These are phyloP conservation scores for Scrobipalpa atriplicella DNA, from an alignment of 2,888 invertebrate species.

Conservation along the genomic window DNA sequence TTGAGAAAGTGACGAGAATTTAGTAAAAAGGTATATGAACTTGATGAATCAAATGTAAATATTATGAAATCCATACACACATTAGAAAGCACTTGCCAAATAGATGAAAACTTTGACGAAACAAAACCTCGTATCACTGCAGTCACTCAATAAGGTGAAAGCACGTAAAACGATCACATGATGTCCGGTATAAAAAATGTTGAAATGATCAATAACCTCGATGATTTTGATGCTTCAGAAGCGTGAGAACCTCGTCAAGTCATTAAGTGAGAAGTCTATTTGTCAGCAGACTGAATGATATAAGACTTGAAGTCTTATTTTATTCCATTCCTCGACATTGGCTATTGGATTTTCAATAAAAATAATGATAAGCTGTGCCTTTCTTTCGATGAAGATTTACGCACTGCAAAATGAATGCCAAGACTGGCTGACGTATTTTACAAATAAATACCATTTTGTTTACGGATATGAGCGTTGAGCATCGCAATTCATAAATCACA, in stretches of 20 bases:
- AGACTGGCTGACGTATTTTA: too few species aligned
- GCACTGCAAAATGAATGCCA: too few species aligned
- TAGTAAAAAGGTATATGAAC: not conserved
- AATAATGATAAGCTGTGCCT: too few species aligned
- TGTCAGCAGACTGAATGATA: not conserved
- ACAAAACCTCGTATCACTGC: constrained; percentile 6
- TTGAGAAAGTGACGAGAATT: not conserved
- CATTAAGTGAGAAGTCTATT: not conserved
- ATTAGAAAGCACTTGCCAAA: constrained; percentile 17
- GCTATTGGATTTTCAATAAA: too few species aligned
- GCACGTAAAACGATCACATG: constrained; percentile 20
- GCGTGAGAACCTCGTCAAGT: constrained; percentile 4
- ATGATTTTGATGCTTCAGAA: constrained; percentile 11
- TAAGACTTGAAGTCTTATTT: too few species aligned
- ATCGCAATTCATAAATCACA: too few species aligned
- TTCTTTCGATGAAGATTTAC: too few species aligned
- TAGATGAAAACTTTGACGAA: constrained; percentile 3
- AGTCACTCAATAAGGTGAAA: constrained; percentile 28
- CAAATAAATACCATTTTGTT: too few species aligned
- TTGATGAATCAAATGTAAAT: not conserved
- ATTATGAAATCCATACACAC: not conserved
- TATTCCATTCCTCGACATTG: too few species aligned
- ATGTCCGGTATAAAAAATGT: constrained; percentile 17
- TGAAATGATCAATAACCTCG: constrained; percentile 23
- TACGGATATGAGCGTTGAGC: too few species aligned